Evolutionary conservation across 2,113 vertebrate species (phyloP), one percentile per base, ranked within the genome.

Genomic region (Setophaga petechia): DNA sequence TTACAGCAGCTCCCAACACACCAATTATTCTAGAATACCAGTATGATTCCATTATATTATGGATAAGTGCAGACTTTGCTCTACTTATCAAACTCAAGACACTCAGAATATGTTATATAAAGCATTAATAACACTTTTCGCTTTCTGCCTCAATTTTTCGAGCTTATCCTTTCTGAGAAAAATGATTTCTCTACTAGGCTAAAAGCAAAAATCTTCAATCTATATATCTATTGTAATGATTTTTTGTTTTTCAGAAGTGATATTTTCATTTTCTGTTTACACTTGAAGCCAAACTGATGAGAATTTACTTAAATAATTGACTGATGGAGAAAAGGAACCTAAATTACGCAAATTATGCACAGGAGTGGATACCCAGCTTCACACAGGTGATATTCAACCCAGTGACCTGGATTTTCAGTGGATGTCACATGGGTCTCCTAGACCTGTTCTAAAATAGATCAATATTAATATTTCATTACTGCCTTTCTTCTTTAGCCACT

Each of bases 1-100:
- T 85, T 78, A 71, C 46, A 93, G 69, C 54, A 93, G 67, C 52
- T 95, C 54, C 78, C 89, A 94, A 62, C 41, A 90, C 39, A 86
- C 16, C 41, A 82, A 68, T 95, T 97, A 95, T 62, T 93, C 78
- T 41, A 78, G 82, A 84, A 83, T 41, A 84, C 33, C 13, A 23
- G 17, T 52, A 73, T 61, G 44, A 88, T 71, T 95, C 77, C 30
- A 58, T 69, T 67, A 51, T 71, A 46, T 76, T 73, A 84, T 10
- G 65, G 17, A 77, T 80, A 96, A 96, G 51, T 51, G 41, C 43
- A 84, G 62, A 33, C 46, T 89, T 92, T 94, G 23, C 51, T 93
- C 67, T 72, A 69, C 69, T 94, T 93, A 94, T 63, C 85, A 89
- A 84, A 90, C 37, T 66, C 9, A 37, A 77, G 79, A 93, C 92